phyloP scores from a whole-genome alignment of 1,140 invertebrate genomes.

The Drosophila hydei region DNA sequence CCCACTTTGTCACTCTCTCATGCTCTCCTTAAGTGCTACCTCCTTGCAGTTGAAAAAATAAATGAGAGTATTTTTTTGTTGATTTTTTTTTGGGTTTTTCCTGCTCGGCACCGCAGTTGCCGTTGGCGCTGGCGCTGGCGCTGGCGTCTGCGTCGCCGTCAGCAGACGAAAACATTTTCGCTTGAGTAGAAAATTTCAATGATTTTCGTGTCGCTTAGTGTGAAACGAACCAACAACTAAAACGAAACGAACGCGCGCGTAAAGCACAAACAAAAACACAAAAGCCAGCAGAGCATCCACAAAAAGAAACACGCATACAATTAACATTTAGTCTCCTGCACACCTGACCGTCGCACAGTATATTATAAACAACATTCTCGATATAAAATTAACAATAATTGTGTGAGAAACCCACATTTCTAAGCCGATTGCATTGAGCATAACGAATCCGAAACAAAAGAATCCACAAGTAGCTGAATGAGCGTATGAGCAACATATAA shows the following conservation, averaged over 20 bases:
- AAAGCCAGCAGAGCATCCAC: slow-evolving; percentile 35
- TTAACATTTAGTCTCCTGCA: slow-evolving; percentile 40
- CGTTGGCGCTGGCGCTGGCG: slow-evolving; percentile 5
- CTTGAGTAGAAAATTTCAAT: slow-evolving; percentile 74
- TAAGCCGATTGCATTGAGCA: slow-evolving; percentile 40
- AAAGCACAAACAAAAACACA: slow-evolving; percentile 51
- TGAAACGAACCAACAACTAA: slow-evolving; percentile 80
- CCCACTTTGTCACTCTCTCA: slow-evolving; percentile 16
- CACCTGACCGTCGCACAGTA: slow-evolving; percentile 5
- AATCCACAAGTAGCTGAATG: slow-evolving; percentile 74
- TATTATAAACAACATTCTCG: slow-evolving; percentile 62
- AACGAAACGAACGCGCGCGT: slow-evolving; percentile 81
- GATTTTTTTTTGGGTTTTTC: slow-evolving; percentile 36
- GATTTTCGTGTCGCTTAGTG: slow-evolving; percentile 68
- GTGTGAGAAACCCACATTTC: slow-evolving; percentile 46
- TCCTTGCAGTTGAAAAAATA: slow-evolving; percentile 39
- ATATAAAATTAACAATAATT: slow-evolving; percentile 53
- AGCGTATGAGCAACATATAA: slow-evolving; percentile 36
- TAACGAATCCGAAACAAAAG: slow-evolving; percentile 38
- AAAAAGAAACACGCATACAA: slow-evolving; percentile 44
- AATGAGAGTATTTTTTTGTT: slow-evolving; percentile 12
- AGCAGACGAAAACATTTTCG: slow-evolving; percentile 60
- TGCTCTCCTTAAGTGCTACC: slow-evolving; percentile 16
- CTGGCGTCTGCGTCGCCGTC: slow-evolving; percentile 5
- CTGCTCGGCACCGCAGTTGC: slow-evolving; percentile 36